Percentiles rank a stretch among this genome's conserved stretches.
Conservation (phyloP, 2,113 vertebrate species). For the Struthidea cinerea region DNA sequence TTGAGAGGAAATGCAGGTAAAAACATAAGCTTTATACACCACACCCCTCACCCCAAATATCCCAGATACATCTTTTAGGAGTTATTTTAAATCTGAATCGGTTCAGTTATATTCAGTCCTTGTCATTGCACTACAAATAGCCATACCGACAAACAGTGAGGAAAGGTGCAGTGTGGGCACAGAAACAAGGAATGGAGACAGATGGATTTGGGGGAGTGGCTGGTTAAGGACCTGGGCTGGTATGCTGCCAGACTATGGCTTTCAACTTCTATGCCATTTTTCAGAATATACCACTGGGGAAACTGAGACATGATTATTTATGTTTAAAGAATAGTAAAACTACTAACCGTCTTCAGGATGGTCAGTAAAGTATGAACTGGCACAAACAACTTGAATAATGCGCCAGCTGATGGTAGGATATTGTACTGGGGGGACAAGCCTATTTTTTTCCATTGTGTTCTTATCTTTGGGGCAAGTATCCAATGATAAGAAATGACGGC, state of each 20-base stretch:
- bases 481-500: background rate
- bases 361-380: background rate
- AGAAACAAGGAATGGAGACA: background rate
- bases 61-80: background rate
- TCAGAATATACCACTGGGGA: background rate
- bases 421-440: background rate
- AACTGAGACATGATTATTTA: background rate
- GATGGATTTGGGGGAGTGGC: background rate
- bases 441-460: background rate
- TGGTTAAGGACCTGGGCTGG: background rate
- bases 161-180: fast-evolving
- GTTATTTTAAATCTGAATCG: background rate
- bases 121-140: background rate
- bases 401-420: background rate
- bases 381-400: background rate
- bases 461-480: background rate
- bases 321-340: background rate
- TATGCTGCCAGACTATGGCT: background rate
- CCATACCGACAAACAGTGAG: background rate
- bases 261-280: background rate
- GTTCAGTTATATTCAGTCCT: background rate
- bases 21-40: background rate
- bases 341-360: background rate
- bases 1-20: background rate
- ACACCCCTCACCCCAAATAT: background rate